phyloP scores from a whole-genome alignment of 2,797 vertebrate species.

The Cirrhinus mrigala region DNA sequence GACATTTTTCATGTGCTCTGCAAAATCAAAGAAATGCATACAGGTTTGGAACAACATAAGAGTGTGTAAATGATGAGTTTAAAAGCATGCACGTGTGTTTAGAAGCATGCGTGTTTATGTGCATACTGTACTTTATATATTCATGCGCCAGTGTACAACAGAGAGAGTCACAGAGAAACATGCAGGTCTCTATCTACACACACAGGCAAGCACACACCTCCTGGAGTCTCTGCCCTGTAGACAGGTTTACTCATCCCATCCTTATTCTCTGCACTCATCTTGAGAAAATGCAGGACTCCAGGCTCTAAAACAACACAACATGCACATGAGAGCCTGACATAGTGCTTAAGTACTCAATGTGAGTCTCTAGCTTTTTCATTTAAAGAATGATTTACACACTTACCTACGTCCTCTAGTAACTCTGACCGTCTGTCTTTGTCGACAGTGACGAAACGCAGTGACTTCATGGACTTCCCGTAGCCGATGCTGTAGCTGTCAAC shows the following conservation, averaged over 20 bases:
- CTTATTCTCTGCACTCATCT: constrained; percentile 79
- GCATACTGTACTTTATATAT: constrained; percentile 1
- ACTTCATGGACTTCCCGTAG: constrained; percentile 81
- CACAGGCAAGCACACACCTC: constrained; percentile 64
- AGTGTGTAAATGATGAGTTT: background rate
- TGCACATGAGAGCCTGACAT: constrained; percentile 53
- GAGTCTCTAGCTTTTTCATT: constrained; percentile 34
- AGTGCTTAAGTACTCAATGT: constrained; percentile 10
- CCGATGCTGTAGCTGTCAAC: constrained; percentile 79
- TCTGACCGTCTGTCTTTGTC: constrained; percentile 75
- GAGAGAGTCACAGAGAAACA: constrained; percentile 16
- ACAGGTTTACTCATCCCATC: constrained; percentile 73
- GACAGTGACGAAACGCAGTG: constrained; percentile 76
- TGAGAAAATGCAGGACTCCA: constrained; percentile 77
- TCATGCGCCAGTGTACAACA: constrained; percentile 5
- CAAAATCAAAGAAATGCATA: background rate
- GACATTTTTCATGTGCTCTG: background rate
- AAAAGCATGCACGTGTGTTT: constrained; percentile 1
- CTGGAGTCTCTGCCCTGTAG: constrained; percentile 72
- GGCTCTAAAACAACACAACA: constrained; percentile 75
- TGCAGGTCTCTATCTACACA: constrained; percentile 38
- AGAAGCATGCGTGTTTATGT: background rate
- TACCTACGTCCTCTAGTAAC: constrained; percentile 83
- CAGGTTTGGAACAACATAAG: background rate
- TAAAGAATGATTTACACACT: constrained; percentile 58